Percentiles rank a stretch among this genome's conserved stretches.
phyloP scores from a whole-genome alignment of 2,797 vertebrate genomes.

The Phalloptychus januarius region DNA sequence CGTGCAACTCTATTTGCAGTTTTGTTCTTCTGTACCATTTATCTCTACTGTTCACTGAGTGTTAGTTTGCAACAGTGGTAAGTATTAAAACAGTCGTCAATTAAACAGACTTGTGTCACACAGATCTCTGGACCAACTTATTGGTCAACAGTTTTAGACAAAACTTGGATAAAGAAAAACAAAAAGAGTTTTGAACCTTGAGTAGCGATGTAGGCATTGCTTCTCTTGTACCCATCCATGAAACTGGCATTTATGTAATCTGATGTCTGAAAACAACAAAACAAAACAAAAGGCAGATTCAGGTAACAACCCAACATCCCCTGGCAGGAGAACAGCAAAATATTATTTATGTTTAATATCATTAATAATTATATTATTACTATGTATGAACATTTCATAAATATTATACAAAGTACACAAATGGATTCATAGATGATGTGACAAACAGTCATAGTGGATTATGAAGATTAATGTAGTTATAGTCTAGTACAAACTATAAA shows the following conservation, averaged over 20 bases:
- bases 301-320: slow-evolving; percentile 21
- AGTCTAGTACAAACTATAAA: background rate
- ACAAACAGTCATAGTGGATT: background rate
- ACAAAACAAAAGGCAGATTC: background rate
- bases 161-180: background rate
- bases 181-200: slow-evolving; percentile 78
- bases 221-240: slow-evolving; percentile 89
- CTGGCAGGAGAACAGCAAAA: slow-evolving; percentile 18
- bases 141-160: background rate
- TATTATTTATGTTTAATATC: too few species aligned
- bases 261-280: slow-evolving; percentile 74
- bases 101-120: background rate
- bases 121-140: background rate
- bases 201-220: slow-evolving; percentile 87
- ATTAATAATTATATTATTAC: too few species aligned
- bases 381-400: background rate
- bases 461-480: background rate
- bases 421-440: background rate
- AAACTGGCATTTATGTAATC: slow-evolving; percentile 89
- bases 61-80: background rate
- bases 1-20: background rate
- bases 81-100: background rate
- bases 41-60: background rate
- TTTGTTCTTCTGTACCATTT: background rate
- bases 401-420: background rate